Evolutionary conservation across 2,797 vertebrate genomes (phyloP).

Genomic region (Propithecus perrieri): DNA sequence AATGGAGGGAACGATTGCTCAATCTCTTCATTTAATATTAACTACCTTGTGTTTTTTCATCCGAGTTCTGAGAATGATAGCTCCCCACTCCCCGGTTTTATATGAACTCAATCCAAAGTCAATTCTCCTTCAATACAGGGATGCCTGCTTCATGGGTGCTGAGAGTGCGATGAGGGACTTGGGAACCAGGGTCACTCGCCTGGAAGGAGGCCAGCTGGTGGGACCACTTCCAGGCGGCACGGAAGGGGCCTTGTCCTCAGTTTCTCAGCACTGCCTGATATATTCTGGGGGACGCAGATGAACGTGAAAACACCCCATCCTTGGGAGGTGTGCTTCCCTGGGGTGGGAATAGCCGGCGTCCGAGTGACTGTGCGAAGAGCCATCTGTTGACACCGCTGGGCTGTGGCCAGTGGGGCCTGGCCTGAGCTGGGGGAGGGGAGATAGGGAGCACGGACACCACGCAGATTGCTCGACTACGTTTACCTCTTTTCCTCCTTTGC

Average conservation of each 20-base stretch:
- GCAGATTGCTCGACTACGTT: fast-evolving
- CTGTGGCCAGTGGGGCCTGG: fast-evolving
- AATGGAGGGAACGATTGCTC: slow-evolving; percentile 78
- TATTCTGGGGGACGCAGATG: fast-evolving
- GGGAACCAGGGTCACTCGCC: not conserved
- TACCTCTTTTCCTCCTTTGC: not conserved
- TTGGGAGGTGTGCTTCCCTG: not conserved
- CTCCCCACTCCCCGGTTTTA: not conserved
- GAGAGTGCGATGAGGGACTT: not conserved
- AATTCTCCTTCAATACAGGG: slow-evolving; percentile 69
- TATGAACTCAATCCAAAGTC: slow-evolving; percentile 81
- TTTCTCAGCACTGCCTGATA: not conserved
- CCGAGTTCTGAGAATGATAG: slow-evolving; percentile 77
- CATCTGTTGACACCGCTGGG: fast-evolving
- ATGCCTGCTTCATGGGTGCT: not conserved
- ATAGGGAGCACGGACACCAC: fast-evolving
- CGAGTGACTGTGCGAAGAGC: not conserved
- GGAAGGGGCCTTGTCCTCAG: not conserved
- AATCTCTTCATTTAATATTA: slow-evolving; percentile 87
- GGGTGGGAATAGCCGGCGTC: not conserved
- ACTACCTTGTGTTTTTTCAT: slow-evolving; percentile 82
- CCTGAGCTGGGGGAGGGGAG: not conserved
- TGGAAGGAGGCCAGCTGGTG: not conserved
- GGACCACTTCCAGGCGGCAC: fast-evolving
- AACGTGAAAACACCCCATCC: fast-evolving